These are phyloP conservation scores for Urocolius indicus DNA, from an alignment of 2,113 vertebrate genomes.

Conservation along the genomic window DNA sequence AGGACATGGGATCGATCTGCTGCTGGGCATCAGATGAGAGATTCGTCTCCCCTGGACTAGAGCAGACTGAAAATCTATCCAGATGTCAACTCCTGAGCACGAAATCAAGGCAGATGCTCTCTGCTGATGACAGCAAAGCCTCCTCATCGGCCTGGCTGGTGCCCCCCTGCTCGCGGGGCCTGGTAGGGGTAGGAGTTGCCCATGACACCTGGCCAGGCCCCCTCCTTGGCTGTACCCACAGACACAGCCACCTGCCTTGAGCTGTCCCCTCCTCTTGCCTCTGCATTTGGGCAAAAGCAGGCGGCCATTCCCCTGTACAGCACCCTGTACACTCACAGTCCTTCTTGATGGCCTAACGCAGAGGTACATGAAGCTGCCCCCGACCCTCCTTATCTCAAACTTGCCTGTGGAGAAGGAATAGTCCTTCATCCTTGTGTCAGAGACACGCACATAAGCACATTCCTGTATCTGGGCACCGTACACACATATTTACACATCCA, in stretches of 20 bases:
- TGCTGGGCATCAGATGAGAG: neutral
- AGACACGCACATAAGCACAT: accelerated
- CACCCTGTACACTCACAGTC: neutral
- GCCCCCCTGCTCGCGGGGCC: neutral
- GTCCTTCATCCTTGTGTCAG: neutral
- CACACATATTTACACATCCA: neutral
- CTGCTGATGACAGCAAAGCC: accelerated
- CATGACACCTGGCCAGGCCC: accelerated
- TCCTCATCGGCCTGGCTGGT: neutral
- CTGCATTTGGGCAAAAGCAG: neutral
- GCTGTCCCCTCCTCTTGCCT: neutral
- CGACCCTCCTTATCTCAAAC: neutral
- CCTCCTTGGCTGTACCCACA: neutral
- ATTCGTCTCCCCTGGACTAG: constrained; percentile 12
- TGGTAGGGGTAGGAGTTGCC: neutral
- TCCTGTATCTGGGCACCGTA: accelerated
- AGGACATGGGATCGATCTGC: constrained; percentile 19
- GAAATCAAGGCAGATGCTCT: neutral
- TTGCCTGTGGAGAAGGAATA: neutral
- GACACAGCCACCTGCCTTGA: neutral
- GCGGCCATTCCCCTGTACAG: neutral
- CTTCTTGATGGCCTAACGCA: accelerated
- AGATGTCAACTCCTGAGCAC: neutral
- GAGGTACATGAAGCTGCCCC: neutral
- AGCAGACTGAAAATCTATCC: constrained; percentile 35